Evolutionary conservation across 2,797 vertebrate genomes (phyloP), one percentile per base, ranked within the genome.

Genomic region (Numenius phaeopus): DNA sequence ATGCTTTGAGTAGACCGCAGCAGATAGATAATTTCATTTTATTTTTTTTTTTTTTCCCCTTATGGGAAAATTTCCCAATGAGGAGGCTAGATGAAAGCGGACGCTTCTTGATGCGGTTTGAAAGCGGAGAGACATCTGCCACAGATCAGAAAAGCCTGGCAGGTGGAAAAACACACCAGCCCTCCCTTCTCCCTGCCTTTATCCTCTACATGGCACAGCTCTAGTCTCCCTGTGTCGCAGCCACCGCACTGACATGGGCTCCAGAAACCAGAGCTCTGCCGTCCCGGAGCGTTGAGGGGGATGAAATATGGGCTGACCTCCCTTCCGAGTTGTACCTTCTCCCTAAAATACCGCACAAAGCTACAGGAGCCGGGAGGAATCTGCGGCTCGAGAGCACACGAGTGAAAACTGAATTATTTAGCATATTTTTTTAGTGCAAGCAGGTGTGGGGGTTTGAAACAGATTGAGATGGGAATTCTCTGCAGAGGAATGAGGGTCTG

Each of bases 371-470:
- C 4, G 1, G 57, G 61, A 70, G 47, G 34, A 13, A 55, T 89
- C 59, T 30, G 39, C 52, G 15, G 88, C 80, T 87, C 1, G 3
- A 13, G 81, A 88, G 66, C 67, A 47, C 52, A 52, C 1, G 18
- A 86, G 87, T 30, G 0, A 30, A 22, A 59, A 15, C 89, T 96
- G 91, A 94, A 95, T 96, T 91, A 95, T 95, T 95, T 76, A 95
- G 39, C 77, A 34, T 20, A 5, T 49, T 72, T 54, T 71, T 87
- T 55, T 39, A 83, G 87, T 20, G 84, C 62, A 39, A 82, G 89
- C 95, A 96, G 94, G 80, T 95, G 59, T 66, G 76, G 72, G 72
- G 72, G 75, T 55, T 61, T 78, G 77, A 70, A 78, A 59, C 18
- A 1, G 32, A 50, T 84, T 5, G 94, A 70, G 90, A 6, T 50